Conservation (phyloP, 2,113 vertebrate genomes). For the Pithys albifrons region DNA sequence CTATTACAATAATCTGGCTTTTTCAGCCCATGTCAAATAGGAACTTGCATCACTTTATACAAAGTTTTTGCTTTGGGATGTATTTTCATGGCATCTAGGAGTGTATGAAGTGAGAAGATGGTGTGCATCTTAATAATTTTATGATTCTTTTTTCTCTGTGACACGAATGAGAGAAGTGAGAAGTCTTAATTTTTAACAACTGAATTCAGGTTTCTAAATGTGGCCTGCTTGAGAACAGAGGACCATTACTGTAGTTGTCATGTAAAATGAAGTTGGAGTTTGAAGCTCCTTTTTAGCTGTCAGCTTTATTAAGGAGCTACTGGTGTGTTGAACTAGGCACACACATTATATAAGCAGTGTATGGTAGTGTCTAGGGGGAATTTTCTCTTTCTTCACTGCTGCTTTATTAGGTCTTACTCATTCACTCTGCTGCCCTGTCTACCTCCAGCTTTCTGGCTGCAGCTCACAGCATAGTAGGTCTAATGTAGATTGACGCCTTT, state of each 20-base stretch:
- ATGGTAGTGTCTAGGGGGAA: conserved; percentile 72
- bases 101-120: background rate
- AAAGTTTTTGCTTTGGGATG: conserved; percentile 68
- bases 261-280: conserved; percentile 81
- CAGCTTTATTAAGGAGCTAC: conserved; percentile 79
- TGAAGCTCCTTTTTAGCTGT: conserved; percentile 78
- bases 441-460: conserved; percentile 57
- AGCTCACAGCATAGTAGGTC: conserved; percentile 68
- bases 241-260: conserved; percentile 78
- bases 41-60: conserved; percentile 53
- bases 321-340: conserved; percentile 75
- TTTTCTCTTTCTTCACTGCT: conserved; percentile 61
- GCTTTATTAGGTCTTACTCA: conserved; percentile 58
- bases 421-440: conserved; percentile 44
- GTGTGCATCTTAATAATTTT: conserved; percentile 13
- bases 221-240: conserved; percentile 65
- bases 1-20: conserved; percentile 66
- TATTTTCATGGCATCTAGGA: conserved; percentile 51
- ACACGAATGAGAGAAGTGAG: background rate
- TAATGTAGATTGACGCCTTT: conserved; percentile 84
- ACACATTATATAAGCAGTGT: conserved; percentile 74
- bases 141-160: background rate
- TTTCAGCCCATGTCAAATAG: conserved; percentile 59
- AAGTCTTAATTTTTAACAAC: conserved; percentile 44
- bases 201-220: conserved; percentile 39